Percentiles rank a stretch among this genome's conserved stretches.
phyloP scores from a whole-genome alignment of 2,888 invertebrate genomes.

The Tineola bisselliella region DNA sequence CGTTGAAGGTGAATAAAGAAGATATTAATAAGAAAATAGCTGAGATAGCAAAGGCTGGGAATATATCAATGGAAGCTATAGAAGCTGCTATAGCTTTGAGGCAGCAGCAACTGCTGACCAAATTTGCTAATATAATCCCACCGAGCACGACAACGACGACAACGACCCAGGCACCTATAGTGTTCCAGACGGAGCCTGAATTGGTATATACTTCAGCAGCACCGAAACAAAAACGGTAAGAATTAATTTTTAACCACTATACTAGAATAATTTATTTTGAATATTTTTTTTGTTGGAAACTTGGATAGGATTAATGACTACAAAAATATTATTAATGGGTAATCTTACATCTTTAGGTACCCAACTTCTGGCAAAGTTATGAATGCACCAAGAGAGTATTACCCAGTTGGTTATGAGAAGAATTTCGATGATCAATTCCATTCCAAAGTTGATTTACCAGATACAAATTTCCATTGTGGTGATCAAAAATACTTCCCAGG shows the following conservation, averaged over 20 bases:
- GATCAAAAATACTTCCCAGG: constrained; percentile 93
- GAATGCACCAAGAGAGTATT: constrained; percentile 90
- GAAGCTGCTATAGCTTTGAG: constrained; percentile 77
- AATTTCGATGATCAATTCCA: constrained; percentile 90
- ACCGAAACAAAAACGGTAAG: constrained; percentile 37
- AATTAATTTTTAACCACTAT: neutral
- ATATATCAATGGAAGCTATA: constrained; percentile 80
- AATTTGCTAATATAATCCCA: constrained; percentile 58
- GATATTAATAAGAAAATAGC: constrained; percentile 58
- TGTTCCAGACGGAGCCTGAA: constrained; percentile 46
- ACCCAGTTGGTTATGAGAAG: constrained; percentile 88
- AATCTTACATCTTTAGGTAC: constrained; percentile 29
- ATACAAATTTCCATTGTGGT: constrained; percentile 85
- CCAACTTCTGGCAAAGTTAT: constrained; percentile 72
- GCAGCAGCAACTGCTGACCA: constrained; percentile 74
- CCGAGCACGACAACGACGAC: constrained; percentile 59
- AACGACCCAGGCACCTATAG: constrained; percentile 32
- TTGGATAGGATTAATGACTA: no score
- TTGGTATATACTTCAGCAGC: constrained; percentile 22
- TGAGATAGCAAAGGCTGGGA: constrained; percentile 74
- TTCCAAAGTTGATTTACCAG: constrained; percentile 84
- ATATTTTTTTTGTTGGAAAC: no score
- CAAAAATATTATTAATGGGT: neutral
- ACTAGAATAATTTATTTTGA: no score
- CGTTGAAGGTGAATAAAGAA: constrained; percentile 49